Conservation (phyloP, 2,797 vertebrate species). For the Carduelis carduelis region DNA sequence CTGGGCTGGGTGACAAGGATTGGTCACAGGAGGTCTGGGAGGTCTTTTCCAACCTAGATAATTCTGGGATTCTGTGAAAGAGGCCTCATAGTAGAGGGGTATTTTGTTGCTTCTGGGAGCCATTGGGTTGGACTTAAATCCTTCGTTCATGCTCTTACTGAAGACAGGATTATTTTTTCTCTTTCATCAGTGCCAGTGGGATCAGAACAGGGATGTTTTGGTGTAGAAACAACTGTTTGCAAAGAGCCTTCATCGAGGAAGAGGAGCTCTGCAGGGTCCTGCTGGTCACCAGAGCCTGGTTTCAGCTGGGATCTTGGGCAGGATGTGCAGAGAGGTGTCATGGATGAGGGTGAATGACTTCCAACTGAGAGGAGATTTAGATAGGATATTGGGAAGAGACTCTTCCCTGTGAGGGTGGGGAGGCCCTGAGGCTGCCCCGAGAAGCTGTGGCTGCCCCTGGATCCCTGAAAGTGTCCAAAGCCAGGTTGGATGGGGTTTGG, state of each 20-base stretch:
- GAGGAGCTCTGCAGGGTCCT: neutral
- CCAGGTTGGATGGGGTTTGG: fast-evolving
- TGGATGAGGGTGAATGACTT: neutral
- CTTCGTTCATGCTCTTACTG: neutral
- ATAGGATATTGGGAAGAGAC: neutral
- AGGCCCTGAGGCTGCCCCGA: neutral
- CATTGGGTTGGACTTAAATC: neutral
- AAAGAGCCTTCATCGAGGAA: neutral
- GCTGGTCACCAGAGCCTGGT: neutral
- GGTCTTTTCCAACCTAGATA: neutral
- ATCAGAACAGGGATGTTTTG: neutral
- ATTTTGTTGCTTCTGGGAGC: neutral
- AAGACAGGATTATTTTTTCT: neutral
- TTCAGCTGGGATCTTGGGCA: neutral
- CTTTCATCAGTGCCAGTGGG: neutral
- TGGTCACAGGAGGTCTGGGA: neutral
- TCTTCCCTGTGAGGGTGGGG: fast-evolving
- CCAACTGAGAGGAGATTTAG: neutral
- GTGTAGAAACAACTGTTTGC: neutral
- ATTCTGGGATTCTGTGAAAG: neutral
- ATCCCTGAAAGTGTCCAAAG: neutral
- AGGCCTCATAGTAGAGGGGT: fast-evolving
- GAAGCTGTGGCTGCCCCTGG: neutral
- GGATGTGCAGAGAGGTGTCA: neutral
- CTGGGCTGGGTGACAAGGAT: neutral